Conservation (phyloP, 2,113 vertebrate genomes). For the Genyomyrus donnyi region DNA sequence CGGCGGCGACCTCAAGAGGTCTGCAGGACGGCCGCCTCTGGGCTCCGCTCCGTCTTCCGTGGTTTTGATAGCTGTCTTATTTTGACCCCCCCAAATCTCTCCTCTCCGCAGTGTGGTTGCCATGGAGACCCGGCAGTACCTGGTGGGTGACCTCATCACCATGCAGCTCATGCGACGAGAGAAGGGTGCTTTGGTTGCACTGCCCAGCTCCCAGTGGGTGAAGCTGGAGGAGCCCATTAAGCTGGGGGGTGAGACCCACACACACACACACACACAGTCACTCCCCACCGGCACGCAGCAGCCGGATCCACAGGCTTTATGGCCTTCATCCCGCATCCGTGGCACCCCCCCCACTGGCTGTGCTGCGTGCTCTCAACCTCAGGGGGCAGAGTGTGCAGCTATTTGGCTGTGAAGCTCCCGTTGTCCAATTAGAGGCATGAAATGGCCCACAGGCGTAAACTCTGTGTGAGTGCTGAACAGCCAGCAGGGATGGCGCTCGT, state of each 20-base stretch:
- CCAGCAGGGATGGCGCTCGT: not conserved
- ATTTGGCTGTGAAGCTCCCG: not conserved
- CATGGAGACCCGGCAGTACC: slow-evolving; percentile 86
- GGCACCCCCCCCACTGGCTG: too few species aligned
- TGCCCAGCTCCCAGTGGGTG: slow-evolving; percentile 89
- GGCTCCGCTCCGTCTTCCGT: too few species aligned
- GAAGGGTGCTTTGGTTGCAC: slow-evolving; percentile 83
- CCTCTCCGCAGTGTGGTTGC: slow-evolving; percentile 76
- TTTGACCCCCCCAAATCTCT: not conserved
- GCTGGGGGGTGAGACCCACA: slow-evolving; percentile 67
- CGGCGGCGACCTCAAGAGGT: slow-evolving; percentile 91
- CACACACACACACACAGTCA: too few species aligned
- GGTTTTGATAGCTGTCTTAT: not conserved
- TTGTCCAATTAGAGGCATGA: not conserved
- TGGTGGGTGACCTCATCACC: slow-evolving; percentile 80
- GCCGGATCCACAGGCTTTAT: not conserved
- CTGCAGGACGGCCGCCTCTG: slow-evolving; percentile 18
- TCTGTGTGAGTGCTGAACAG: not conserved
- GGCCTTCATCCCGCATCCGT: too few species aligned
- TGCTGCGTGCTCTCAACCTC: not conserved
- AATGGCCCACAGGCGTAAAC: not conserved
- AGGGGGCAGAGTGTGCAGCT: not conserved
- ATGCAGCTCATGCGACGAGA: slow-evolving; percentile 94
- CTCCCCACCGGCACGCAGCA: too few species aligned
- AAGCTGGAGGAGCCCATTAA: slow-evolving; percentile 85